Base-by-base conservation (phyloP, 2,888 invertebrate genomes). In the Tenthredo distinguenda region DNA sequence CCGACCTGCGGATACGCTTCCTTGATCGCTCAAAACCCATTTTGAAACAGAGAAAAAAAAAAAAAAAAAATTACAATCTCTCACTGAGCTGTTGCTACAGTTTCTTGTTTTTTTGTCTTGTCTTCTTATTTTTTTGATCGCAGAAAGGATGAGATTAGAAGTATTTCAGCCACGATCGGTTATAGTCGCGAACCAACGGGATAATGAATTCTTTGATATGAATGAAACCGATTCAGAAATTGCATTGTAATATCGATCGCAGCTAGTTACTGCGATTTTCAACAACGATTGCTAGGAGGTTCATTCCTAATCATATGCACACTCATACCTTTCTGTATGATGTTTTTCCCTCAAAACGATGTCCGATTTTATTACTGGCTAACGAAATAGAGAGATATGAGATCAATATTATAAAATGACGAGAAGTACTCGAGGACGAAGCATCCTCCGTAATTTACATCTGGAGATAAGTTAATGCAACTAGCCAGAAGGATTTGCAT, bases 371-470 rank as follows among this genome's bases (percentile, higher is more conserved):
- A 18, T 68, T 31, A 34, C 15, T 34, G 12, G 34, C 31, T 68
- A 34, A 68, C 5, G 18, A 34, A 68, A 68, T 68, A 68, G 5
- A 3, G 5, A 34, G 2, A 34, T 15, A 34, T 68, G 34, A 68
- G 34, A 68, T 68, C 34, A 68, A 68, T 68, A 34, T 68, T 34
- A 68, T 68, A 18, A 26, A 74, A 43, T 74, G 74, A 40, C 43
- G 74, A 74, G 74, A 74, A 43, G 43, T 77, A 74, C 31, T 77
- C 31, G 31, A 31, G 77, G 34, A 34, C 7, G 26, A 47, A 55
- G 55, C 55, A 50, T 55, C 50, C 77, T 55, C 34, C n/a, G n/a
- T 77, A 47, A 55, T 77, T 77, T 18, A 50, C 47, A 77, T 77
- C 55, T 50, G 47, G 34, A 77, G 77, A 77, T 77, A 55, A 77